Evolutionary conservation across 1,140 invertebrate genomes (phyloP).

Genomic region (Aporrectodea caliginosa): DNA sequence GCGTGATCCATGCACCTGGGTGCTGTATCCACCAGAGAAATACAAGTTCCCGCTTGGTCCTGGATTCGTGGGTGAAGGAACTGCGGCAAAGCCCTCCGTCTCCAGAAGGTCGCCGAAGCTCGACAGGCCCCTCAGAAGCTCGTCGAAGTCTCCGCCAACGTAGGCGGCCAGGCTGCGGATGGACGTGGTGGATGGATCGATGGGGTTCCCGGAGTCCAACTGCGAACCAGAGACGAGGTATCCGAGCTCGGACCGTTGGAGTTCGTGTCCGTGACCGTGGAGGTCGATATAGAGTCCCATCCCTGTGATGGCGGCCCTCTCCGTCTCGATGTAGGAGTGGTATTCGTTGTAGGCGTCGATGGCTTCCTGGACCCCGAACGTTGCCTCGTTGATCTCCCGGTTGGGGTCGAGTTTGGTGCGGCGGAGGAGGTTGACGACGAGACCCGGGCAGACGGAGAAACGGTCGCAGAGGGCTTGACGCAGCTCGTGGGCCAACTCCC

Average conservation of each 20-base stretch:
- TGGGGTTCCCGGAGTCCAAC: constrained; percentile 14
- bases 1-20: constrained; percentile 29
- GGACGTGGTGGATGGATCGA: constrained; percentile 8
- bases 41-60: constrained; percentile 29
- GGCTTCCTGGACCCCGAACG: constrained; percentile 6
- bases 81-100: constrained; percentile 21
- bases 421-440: constrained; percentile 10
- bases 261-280: constrained; percentile 34
- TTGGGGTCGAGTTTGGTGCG: constrained; percentile 8
- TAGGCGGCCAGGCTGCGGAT: constrained; percentile 9
- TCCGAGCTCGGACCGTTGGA: constrained; percentile 34
- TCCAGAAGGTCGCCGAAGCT: constrained; percentile 22
- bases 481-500: neutral
- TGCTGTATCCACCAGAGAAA: constrained; percentile 34
- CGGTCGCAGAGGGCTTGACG: neutral
- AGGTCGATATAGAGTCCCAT: constrained; percentile 33
- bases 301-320: constrained; percentile 13
- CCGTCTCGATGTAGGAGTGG: constrained; percentile 12
- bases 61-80: constrained; percentile 31
- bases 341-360: constrained; percentile 16
- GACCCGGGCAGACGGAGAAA: neutral
- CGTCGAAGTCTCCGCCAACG: constrained; percentile 13
- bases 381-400: constrained; percentile 9
- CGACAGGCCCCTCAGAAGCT: neutral
- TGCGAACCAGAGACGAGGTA: constrained; percentile 21